Evolutionary conservation across 2,797 vertebrate species (phyloP), one percentile per base, ranked within the genome.

Genomic region (Sebastes umbrosus): DNA sequence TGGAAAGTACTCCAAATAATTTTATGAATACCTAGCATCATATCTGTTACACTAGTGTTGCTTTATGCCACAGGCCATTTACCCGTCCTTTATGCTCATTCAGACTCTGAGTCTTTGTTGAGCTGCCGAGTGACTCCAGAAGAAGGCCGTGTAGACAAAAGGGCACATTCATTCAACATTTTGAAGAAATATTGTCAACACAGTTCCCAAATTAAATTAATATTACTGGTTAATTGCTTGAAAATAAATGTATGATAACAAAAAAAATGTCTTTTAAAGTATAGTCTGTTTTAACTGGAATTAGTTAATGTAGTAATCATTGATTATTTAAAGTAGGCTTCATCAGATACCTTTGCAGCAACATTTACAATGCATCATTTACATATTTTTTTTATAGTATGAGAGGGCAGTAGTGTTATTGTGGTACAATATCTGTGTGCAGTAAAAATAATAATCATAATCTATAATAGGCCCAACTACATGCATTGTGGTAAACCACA

Each of bases 11-110:
- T 88, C 63, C 12, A 68, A 77, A 80, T 80, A 32, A 68, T 70
- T 67, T 82, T 39, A 59, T 54, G 43, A 84, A 85, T 58, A 81
- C n/a, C 27, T 54, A 8, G 10, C 29, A 36, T 31, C 43, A 13
- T 69, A 73, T 75, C 62, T 52, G 27, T 82, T 59, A 39, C 24
- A 36, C 32, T 50, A 59, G 13, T 76, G 73, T 68, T 75, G 67
- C 63, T 63, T 79, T 75, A 22, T 73, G 75, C 79, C n/a, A 16
- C 27, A 63, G 79, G 67, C 31, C 63, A 71, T 85, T 88, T 79
- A 59, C 65, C 60, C 10, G 6, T 63, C 63, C 58, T 29, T 69
- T 72, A 55, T 63, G 71, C 55, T 77, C 50, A n/a, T 77, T 80
- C 32, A 66, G 50, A 29, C 22, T 43, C 27, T 27, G 68, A n/a